Conservation (phyloP, 2,797 vertebrate genomes). For the Fistularia commersonii region DNA sequence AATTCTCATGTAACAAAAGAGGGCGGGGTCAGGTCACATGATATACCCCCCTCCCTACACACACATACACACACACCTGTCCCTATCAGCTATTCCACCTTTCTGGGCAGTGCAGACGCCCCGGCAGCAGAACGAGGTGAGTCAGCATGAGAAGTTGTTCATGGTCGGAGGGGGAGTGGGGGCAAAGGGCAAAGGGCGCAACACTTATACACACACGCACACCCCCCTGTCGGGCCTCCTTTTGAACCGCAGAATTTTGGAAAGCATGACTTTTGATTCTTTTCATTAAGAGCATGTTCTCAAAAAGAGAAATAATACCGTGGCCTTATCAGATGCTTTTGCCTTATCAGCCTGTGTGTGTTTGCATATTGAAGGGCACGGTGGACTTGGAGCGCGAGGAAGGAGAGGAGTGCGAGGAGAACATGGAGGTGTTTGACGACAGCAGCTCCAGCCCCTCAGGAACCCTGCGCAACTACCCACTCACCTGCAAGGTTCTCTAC, state of each 20-base stretch:
- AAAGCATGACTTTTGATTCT: background rate
- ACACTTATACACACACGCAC: too few relatives aligned
- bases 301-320: background rate
- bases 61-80: too few relatives aligned
- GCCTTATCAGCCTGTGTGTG: constrained; percentile 29
- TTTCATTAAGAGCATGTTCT: background rate
- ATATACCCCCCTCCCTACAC: constrained; percentile 26
- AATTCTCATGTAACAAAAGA: constrained; percentile 43
- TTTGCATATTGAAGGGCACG: constrained; percentile 73
- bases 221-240: too few relatives aligned
- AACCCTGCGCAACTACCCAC: constrained; percentile 92
- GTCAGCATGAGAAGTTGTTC: background rate
- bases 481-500: constrained; percentile 97
- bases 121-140: constrained; percentile 24
- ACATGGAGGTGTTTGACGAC: constrained; percentile 96
- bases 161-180: too few relatives aligned
- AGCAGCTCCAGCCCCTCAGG: constrained; percentile 96
- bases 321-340: constrained; percentile 21
- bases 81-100: constrained; percentile 23
- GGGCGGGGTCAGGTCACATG: constrained; percentile 44
- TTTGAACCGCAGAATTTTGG: too few relatives aligned
- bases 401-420: constrained; percentile 94
- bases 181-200: too few relatives aligned
- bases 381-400: constrained; percentile 89
- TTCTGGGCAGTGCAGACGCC: constrained; percentile 13